Evolutionary conservation across 2,888 invertebrate genomes (phyloP), one percentile per base, ranked within the genome.

Genomic region (Venusia cambrica): DNA sequence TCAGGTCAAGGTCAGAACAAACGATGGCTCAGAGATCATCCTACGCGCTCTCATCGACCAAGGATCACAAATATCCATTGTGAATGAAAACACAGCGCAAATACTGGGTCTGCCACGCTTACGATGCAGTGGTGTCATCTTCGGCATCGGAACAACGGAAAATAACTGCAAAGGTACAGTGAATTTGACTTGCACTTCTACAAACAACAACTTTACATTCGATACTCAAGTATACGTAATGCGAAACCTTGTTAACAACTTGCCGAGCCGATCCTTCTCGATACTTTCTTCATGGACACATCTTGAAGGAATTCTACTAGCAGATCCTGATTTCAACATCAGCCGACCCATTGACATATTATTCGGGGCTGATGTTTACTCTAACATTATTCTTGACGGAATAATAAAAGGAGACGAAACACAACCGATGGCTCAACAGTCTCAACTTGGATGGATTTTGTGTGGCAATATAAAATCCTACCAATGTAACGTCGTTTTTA

Each of bases 381-480:
- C 43, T 2, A 11, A 5, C 10, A 38, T 42, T 4, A 34, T 43
- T 9, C 14, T 33, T 17, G 31, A 7, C 8, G 35, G 35, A 2
- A 36, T 43, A 8, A 38, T 34, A 4, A 46, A 34, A 21, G 34
- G 17, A 18, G 28, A 38, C 3, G n/a, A 16, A 3, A 16, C 29
- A 2, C 24, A 36, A 17, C 48, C 48, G 2, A 38, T 40, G 2
- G 47, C 47, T 3, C 50, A 53, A 24, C 50, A 53, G 36, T 48
- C 52, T 7, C 38, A 30, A 5, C 29, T 50, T n/a, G 48, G 51
- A 2, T 52, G 48, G 45, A 38, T 49, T 15, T 31, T 48, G 11
- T 38, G 45, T 17, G 48, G 35, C 12, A 31, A 25, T 17, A 27
- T 32, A 13, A 26, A 26, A 21, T 33, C 38, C 2, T 36, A 15